Conservation (phyloP, 2,113 vertebrate species). For the Mirza zaza region DNA sequence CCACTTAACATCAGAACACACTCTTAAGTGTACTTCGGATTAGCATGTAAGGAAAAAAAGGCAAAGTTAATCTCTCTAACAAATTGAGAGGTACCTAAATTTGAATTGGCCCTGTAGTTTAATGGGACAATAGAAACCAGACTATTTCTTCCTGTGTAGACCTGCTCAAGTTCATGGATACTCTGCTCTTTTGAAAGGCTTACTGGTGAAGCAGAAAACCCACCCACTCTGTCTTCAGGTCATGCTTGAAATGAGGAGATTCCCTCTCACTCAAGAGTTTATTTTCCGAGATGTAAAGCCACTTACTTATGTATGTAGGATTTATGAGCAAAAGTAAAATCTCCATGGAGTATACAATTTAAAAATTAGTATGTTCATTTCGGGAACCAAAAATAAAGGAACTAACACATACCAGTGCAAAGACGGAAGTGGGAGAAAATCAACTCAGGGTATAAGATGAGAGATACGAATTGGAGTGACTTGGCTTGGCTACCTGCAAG, state of each 20-base stretch:
- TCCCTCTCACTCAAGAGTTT: not conserved
- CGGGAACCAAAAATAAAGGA: constrained; percentile 12
- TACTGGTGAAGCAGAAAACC: not conserved
- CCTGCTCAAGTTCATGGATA: not conserved
- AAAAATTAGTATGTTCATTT: not conserved
- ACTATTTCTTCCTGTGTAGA: not conserved
- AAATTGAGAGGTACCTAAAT: not conserved
- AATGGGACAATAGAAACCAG: not conserved
- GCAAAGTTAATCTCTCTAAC: not conserved
- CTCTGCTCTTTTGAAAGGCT: not conserved
- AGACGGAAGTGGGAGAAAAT: not conserved
- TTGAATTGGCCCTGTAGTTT: not conserved
- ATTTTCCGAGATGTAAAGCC: not conserved
- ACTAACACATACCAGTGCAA: not conserved
- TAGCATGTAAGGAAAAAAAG: not conserved
- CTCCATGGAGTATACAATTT: not conserved
- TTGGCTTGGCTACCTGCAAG: not conserved
- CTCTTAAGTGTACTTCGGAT: not conserved
- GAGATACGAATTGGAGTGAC: not conserved
- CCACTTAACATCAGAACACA: not conserved
- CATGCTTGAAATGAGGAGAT: not conserved
- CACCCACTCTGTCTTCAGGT: not conserved
- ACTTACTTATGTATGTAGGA: not conserved
- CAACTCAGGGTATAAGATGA: not conserved
- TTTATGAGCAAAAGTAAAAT: constrained; percentile 13